Conservation (phyloP, 2,888 invertebrate species). For the Pogonocherus hispidulus region DNA sequence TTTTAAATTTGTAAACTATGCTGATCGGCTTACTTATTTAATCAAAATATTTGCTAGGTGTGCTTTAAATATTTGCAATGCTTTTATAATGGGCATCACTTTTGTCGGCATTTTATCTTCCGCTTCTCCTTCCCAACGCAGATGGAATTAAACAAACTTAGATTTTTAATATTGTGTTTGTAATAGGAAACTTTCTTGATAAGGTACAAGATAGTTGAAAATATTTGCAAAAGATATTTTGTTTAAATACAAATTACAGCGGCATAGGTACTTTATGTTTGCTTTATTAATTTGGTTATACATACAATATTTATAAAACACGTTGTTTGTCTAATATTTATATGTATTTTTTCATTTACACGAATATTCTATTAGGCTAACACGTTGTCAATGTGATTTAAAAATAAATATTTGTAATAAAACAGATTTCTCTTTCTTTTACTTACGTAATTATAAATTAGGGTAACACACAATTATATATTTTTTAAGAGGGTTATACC, state of each 20-base stretch:
- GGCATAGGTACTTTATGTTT: background rate
- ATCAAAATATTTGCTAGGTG: constrained; percentile 17
- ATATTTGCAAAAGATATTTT: background rate
- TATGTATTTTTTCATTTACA: background rate
- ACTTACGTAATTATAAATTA: background rate
- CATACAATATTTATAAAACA: too few species aligned
- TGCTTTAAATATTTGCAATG: constrained; percentile 4
- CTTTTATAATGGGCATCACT: background rate
- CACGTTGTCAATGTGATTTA: background rate
- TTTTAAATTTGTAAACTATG: background rate
- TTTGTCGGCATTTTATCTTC: constrained; percentile 12
- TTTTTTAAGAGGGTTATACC: too few species aligned
- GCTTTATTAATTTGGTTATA: background rate
- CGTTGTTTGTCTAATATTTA: background rate
- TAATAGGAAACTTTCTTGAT: background rate
- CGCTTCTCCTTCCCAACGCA: background rate
- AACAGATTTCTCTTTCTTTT: background rate
- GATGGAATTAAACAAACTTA: background rate
- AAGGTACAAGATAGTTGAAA: background rate
- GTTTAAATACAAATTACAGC: background rate
- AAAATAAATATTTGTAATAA: background rate
- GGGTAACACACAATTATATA: too few species aligned
- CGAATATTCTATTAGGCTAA: background rate
- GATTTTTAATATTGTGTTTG: background rate
- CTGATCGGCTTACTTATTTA: background rate